phyloP scores from a whole-genome alignment of 2,113 vertebrate species.

The Zonotrichia leucophrys region DNA sequence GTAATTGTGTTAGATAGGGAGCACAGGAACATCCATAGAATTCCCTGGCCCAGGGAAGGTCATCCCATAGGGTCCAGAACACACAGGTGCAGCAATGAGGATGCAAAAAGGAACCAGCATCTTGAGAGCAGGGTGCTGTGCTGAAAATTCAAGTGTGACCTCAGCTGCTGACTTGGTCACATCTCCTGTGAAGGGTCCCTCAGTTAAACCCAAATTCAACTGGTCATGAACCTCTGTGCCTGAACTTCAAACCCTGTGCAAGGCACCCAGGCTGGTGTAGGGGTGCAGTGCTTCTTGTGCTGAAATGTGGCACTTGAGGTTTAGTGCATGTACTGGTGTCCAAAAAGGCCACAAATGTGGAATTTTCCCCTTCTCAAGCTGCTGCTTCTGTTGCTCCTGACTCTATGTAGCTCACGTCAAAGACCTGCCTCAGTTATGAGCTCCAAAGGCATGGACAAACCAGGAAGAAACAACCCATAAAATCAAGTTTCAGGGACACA shows the following conservation, averaged over 20 bases:
- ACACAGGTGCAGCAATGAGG: neutral
- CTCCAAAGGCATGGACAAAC: neutral
- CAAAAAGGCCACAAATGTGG: neutral
- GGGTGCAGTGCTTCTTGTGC: fast-evolving
- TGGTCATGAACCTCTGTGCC: neutral
- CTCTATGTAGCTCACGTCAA: fast-evolving
- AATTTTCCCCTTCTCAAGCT: neutral
- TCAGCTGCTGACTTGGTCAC: neutral
- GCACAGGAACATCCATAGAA: neutral
- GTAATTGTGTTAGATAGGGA: neutral
- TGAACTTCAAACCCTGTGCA: neutral
- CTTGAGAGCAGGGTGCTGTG: too few relatives aligned
- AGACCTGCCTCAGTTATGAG: neutral
- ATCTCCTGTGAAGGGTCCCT: fast-evolving
- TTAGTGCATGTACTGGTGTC: neutral
- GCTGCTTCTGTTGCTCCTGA: neutral
- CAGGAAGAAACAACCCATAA: neutral
- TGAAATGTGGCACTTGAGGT: fast-evolving
- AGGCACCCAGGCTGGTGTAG: neutral
- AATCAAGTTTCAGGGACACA: neutral
- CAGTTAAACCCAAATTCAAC: neutral
- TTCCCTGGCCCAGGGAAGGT: neutral
- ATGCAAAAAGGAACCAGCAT: neutral
- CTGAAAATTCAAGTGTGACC: neutral
- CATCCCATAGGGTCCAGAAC: neutral